A percentile compares a stretch with the other conserved stretches of the same genome.
These are phyloP conservation scores for Apodemia mormo DNA, from an alignment of 2,888 invertebrate species.

Conservation along the genomic window DNA sequence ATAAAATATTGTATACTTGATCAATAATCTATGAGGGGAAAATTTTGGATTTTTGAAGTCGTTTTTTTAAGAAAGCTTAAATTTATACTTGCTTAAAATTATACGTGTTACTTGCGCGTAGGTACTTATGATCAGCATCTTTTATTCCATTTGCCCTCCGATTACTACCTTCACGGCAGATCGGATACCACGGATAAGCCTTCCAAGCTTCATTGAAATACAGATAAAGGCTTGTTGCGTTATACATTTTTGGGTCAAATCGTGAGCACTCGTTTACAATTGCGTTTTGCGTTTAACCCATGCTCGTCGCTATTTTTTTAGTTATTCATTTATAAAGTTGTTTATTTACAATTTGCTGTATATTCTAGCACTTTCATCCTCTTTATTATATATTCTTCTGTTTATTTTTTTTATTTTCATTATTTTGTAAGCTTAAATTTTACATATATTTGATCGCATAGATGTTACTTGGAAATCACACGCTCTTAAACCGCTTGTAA, in stretches of 20 bases:
- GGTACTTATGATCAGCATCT: neutral
- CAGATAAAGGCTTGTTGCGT: constrained; percentile 5
- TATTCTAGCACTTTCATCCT: neutral
- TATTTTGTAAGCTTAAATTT: too few relatives aligned
- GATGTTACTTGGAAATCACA: too few relatives aligned
- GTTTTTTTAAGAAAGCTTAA: too few relatives aligned
- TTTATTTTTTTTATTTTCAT: too few relatives aligned
- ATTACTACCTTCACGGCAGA: neutral
- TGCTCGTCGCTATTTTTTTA: neutral
- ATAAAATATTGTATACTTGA: too few relatives aligned
- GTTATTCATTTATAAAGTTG: neutral
- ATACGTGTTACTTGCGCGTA: neutral
- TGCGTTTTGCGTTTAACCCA: neutral
- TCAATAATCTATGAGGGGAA: too few relatives aligned
- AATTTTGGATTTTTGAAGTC: too few relatives aligned
- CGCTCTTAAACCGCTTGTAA: too few relatives aligned
- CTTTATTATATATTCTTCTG: too few relatives aligned
- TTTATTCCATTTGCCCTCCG: neutral
- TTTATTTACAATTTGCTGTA: neutral
- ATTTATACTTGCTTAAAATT: too few relatives aligned
- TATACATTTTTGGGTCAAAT: constrained; percentile 6
- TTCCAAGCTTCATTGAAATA: constrained; percentile 3
- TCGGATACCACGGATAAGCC: constrained; percentile 2
- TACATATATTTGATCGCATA: too few relatives aligned
- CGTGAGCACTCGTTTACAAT: neutral